These are phyloP conservation scores for Cephalopachus bancanus DNA, from an alignment of 2,797 vertebrate genomes.

Conservation along the genomic window DNA sequence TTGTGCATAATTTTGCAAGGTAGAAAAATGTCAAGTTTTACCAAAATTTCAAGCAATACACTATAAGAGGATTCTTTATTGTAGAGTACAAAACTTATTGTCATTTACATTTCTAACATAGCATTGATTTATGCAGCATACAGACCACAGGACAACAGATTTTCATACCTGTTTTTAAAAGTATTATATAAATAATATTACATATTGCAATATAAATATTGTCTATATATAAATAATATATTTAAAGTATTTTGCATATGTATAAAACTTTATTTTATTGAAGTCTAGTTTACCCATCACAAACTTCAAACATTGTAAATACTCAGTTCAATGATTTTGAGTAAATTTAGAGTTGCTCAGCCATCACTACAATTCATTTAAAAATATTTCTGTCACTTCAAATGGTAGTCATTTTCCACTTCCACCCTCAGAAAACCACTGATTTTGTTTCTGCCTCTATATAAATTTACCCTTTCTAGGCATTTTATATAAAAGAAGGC, in stretches of 20 bases:
- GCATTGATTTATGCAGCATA: constrained; percentile 47
- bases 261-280: not conserved
- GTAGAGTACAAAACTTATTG: not conserved
- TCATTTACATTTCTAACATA: not conserved
- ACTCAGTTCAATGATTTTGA: not conserved
- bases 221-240: not conserved
- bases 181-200: not conserved
- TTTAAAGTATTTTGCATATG: not conserved
- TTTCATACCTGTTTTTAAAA: constrained; percentile 2
- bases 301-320: not conserved
- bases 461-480: not conserved
- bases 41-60: not conserved
- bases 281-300: not conserved
- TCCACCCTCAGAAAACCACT: not conserved
- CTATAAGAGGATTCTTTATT: constrained; percentile 7
- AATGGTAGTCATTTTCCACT: not conserved
- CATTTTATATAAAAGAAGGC: not conserved
- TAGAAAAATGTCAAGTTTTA: constrained; percentile 51
- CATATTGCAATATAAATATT: not conserved
- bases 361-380: not conserved
- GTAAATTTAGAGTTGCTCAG: not conserved
- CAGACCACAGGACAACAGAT: not conserved
- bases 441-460: not conserved
- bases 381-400: not conserved
- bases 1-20: constrained; percentile 48